Base-by-base conservation (phyloP, 1,140 invertebrate species). In the Octopus bimaculoides region DNA sequence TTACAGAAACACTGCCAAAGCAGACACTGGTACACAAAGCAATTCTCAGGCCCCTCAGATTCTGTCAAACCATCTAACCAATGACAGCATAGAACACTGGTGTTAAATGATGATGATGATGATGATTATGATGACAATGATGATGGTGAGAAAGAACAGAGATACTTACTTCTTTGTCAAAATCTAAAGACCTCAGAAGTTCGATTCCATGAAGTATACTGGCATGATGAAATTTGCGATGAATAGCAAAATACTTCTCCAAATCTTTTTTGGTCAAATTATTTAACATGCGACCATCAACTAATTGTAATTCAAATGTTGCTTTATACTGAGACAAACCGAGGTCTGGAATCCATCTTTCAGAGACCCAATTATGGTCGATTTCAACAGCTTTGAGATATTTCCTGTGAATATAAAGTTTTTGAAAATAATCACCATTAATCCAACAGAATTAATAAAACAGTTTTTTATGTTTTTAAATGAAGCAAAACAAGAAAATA, bases 201-300 rank as follows among this genome's bases (percentile, higher is more conserved):
- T 97, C 96, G 84, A 98, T 96, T 73, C 94, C 96, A 87, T 97
- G 96, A 66, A 97, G 95, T 83, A 98, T 95, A 84, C 95, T 96
- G 5, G 95, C 95, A 90, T 97, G 95, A 91, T 97, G 96, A 89
- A 97, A 97, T 89, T 97, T 97, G 77, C 95, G 92, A 54, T 95
- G 96, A 8, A 97, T 95, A 41, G 87, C 87, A 14, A 98, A 92
- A 87, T 96, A 94, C 89, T 97, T 97, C 89, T 98, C 96, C 82
- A 98, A 91, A 87, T 98, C 96, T 88, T 97, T 97, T 90, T 97
- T 96, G 84, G 95, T 96, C 56, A 98, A 91, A 71, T 95, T 95
- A 88, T 97, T 96, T 83, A 98, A 90, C 93, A 97, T 95, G 74
- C 96, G 92, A 4, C 96, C 96, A 89, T 98, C 96, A 7, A 97